Conservation (phyloP, 2,113 vertebrate species). For the Acanthochromis polyacanthus region DNA sequence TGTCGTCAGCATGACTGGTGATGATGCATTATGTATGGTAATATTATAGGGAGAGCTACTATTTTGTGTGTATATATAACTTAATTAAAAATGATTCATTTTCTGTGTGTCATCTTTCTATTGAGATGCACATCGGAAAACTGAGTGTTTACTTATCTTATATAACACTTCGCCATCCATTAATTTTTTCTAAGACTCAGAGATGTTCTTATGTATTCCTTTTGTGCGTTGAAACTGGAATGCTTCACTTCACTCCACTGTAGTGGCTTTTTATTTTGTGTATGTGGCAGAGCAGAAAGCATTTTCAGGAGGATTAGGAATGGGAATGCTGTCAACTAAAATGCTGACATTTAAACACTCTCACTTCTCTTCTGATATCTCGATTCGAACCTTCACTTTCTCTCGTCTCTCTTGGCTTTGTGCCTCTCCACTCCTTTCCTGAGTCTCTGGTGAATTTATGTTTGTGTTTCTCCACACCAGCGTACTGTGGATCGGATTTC, state of each 20-base stretch:
- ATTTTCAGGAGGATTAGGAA: slow-evolving; percentile 40
- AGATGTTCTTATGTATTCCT: slow-evolving; percentile 28
- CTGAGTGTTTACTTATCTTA: slow-evolving; percentile 21
- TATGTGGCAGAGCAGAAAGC: not conserved
- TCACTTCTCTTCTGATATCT: slow-evolving; percentile 11
- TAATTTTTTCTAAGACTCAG: not conserved
- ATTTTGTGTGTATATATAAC: no score
- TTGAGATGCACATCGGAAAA: not conserved
- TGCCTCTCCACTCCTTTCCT: not conserved
- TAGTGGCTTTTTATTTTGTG: no score
- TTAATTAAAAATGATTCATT: not conserved
- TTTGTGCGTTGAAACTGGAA: not conserved
- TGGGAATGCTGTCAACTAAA: slow-evolving; percentile 49
- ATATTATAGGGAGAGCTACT: no score
- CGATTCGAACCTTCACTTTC: not conserved
- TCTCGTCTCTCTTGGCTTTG: slow-evolving; percentile 5
- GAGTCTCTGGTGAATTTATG: not conserved
- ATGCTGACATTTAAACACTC: slow-evolving; percentile 44
- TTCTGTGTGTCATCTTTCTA: not conserved
- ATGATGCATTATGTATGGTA: no score
- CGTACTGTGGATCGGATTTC: not conserved
- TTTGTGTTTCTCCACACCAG: slow-evolving; percentile 21
- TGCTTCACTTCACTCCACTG: not conserved
- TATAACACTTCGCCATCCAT: not conserved
- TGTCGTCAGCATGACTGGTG: no score